These are phyloP conservation scores for Patiria pectinifera DNA, from an alignment of 53 echinoderm and acorn worm species.

Conservation along the genomic window DNA sequence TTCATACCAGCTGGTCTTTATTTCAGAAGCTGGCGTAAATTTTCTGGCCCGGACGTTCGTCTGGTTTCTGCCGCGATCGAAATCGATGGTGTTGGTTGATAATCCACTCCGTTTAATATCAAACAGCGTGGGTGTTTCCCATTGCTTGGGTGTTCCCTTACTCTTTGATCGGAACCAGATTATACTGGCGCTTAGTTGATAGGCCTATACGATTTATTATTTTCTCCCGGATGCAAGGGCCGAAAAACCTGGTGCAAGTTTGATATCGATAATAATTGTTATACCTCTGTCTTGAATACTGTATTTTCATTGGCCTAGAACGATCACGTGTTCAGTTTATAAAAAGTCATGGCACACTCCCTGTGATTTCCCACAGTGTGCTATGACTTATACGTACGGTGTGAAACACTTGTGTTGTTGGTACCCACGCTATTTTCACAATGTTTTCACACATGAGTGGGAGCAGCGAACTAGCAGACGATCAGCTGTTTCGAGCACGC, in stretches of 20 bases:
- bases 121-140: slow-evolving; percentile 1
- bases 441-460: no score
- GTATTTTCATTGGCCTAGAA: no score
- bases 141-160: background rate
- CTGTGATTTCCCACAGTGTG: no score
- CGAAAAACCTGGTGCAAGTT: background rate
- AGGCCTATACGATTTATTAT: background rate
- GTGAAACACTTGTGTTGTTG: no score
- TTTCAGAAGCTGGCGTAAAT: slow-evolving; percentile 32
- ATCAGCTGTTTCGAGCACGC: no score
- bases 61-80: slow-evolving; percentile 22
- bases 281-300: no score
- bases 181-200: background rate
- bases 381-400: no score
- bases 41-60: slow-evolving; percentile 32
- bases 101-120: slow-evolving; percentile 26
- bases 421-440: no score
- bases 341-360: no score
- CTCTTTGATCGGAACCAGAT: slow-evolving; percentile 25
- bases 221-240: background rate
- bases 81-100: slow-evolving; percentile 28
- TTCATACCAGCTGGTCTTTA: background rate
- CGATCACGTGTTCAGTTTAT: no score
- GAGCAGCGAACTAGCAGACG: no score
- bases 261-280: no score